Percentiles rank a stretch among this genome's conserved stretches.
Conservation (phyloP, 2,113 vertebrate species). For the Syngnathus scovelli region DNA sequence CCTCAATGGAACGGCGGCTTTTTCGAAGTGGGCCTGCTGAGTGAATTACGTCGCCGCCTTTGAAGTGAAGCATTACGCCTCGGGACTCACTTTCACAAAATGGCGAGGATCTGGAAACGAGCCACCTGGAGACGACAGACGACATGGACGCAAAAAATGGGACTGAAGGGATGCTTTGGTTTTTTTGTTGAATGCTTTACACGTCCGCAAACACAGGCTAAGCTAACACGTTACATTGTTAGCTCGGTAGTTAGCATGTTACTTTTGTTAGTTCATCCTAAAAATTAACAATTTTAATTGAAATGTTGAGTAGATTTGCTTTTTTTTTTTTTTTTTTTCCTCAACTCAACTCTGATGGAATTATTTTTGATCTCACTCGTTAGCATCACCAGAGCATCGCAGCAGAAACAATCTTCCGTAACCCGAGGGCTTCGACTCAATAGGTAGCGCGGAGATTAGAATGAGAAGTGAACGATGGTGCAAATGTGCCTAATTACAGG, state of each 20-base stretch:
- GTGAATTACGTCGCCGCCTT: constrained; percentile 13
- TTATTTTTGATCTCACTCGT: background rate
- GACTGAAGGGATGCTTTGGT: background rate
- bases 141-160: background rate
- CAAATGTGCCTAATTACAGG: background rate
- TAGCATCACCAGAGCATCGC: background rate
- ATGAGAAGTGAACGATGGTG: background rate
- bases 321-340: no score
- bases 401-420: background rate
- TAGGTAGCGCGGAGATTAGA: background rate
- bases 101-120: constrained; percentile 19
- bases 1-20: constrained; percentile 32
- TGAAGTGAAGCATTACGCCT: constrained; percentile 45
- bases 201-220: background rate
- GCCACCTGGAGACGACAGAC: constrained; percentile 1
- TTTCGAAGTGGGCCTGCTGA: constrained; percentile 13
- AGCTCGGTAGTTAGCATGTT: no score
- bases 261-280: no score
- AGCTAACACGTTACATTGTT: background rate
- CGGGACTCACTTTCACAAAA: constrained; percentile 14
- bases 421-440: background rate
- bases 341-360: background rate
- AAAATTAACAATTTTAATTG: no score
- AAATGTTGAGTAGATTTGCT: no score
- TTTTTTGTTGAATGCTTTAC: background rate